Evolutionary conservation across 1,140 invertebrate species (phyloP).

Genomic region (Pseudomyrmex flavicornis): DNA sequence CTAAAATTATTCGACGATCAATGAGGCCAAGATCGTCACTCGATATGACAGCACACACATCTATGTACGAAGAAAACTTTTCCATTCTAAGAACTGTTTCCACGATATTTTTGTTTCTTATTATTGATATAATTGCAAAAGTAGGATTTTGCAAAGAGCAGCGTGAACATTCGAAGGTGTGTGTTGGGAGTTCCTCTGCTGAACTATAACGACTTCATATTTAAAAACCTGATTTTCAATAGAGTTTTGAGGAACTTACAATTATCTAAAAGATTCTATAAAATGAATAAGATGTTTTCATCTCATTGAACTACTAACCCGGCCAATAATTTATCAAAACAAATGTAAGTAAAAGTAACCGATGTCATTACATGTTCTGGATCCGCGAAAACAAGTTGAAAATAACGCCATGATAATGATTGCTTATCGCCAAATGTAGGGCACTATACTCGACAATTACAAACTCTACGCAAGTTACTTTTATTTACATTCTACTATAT

Average conservation of each 20-base stretch:
- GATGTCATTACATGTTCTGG: too few species aligned
- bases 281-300: background rate
- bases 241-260: background rate
- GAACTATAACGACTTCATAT: background rate
- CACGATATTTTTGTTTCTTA: too few species aligned
- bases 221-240: conserved; percentile 10
- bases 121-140: background rate
- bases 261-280: background rate
- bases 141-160: conserved; percentile 20
- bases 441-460: too few species aligned
- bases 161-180: conserved; percentile 19
- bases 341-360: too few species aligned
- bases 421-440: too few species aligned
- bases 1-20: conserved; percentile 62
- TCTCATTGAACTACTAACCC: background rate
- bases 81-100: background rate
- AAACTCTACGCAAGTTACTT: too few species aligned
- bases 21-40: conserved; percentile 43
- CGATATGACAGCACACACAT: conserved; percentile 61
- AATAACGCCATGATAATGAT: too few species aligned
- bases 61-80: conserved; percentile 35
- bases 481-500: too few species aligned
- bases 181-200: background rate
- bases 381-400: too few species aligned
- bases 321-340: background rate